phyloP scores from a whole-genome alignment of 1,140 invertebrate genomes.

The Lasaia peninsularis region DNA sequence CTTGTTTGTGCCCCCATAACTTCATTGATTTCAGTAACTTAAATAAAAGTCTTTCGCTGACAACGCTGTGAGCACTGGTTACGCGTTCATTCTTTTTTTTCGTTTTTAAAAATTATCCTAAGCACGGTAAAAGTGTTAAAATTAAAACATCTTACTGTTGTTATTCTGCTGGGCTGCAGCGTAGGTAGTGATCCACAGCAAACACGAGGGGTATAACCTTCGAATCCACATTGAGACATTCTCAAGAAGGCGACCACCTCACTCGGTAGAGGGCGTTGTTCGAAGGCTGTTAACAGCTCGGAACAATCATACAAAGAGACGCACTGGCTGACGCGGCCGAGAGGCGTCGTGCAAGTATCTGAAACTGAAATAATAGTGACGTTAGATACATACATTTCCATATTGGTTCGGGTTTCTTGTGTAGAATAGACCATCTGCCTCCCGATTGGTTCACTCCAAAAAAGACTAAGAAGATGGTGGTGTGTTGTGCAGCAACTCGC shows the following conservation, averaged over 20 bases:
- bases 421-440: no score
- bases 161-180: conserved; percentile 3
- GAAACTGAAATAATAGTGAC: conserved; percentile 31
- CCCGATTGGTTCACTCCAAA: no score
- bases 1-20: no score
- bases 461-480: no score
- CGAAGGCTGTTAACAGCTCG: conserved; percentile 40
- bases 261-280: conserved; percentile 39
- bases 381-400: background rate
- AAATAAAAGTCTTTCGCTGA: no score
- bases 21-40: no score
- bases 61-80: no score
- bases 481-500: no score
- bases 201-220: conserved; percentile 52
- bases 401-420: no score
- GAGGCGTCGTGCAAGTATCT: conserved; percentile 49
- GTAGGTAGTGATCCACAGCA: conserved; percentile 62
- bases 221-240: conserved; percentile 62
- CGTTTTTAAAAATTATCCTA: no score
- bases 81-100: no score
- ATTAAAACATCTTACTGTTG: conserved; percentile 17
- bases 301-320: conserved; percentile 53
- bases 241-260: conserved; percentile 43
- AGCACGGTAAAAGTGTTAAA: no score
- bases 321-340: conserved; percentile 44